Conservation (phyloP, 2,113 vertebrate species). For the Turnix velox region DNA sequence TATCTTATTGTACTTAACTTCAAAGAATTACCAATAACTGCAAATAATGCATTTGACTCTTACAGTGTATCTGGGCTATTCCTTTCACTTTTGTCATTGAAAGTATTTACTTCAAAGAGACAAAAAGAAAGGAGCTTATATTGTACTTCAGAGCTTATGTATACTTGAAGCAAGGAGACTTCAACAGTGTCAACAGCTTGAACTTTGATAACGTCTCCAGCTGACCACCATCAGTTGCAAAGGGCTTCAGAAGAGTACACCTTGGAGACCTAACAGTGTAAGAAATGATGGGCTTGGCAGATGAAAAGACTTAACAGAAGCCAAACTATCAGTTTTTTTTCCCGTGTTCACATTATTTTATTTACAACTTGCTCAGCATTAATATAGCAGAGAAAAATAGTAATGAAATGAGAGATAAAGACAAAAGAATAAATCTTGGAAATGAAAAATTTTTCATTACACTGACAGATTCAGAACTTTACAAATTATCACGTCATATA, state of each 20-base stretch:
- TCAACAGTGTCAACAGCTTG: neutral
- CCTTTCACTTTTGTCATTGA: conserved; percentile 1
- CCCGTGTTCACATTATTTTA: neutral
- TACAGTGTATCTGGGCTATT: neutral
- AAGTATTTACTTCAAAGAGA: neutral
- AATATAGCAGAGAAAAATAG: conserved; percentile 29
- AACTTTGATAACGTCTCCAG: neutral
- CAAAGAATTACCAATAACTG: neutral
- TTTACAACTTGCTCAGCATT: neutral
- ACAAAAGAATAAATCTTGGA: conserved; percentile 7
- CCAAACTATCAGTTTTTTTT: neutral
- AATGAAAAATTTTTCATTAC: conserved; percentile 24
- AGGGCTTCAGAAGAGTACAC: neutral
- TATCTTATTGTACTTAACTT: neutral
- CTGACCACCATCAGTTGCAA: neutral
- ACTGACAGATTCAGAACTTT: neutral
- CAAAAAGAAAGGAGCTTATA: neutral
- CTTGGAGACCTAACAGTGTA: neutral
- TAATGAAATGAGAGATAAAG: neutral
- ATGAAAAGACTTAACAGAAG: neutral
- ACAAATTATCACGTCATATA: neutral
- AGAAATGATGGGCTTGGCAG: neutral
- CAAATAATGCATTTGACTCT: neutral
- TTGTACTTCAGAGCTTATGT: neutral
- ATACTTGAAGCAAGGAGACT: neutral